Conservation (phyloP, 2,113 vertebrate genomes). For the Paraplagusia blochii region DNA sequence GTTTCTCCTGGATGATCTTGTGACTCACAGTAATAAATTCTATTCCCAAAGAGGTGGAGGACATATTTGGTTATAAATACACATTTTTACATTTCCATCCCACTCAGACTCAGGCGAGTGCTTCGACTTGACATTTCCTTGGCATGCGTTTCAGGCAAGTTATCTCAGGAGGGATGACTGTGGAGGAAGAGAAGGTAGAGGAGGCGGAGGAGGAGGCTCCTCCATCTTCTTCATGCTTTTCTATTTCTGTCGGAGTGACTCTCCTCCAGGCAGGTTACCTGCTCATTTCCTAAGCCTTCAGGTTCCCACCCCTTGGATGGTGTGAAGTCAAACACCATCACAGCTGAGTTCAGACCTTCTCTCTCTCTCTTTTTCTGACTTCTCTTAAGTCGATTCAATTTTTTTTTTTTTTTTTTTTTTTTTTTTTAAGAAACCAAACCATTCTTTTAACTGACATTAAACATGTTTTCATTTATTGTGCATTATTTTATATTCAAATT, state of each 20-base stretch:
- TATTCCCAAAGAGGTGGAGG: no score
- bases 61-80: constrained; percentile 6
- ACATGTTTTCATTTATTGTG: no score
- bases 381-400: no score
- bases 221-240: constrained; percentile 14
- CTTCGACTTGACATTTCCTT: constrained; percentile 6
- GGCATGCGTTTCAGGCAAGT: constrained; percentile 11
- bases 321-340: constrained; percentile 9
- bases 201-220: constrained; percentile 6
- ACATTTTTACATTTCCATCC: constrained; percentile 11
- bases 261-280: constrained; percentile 17
- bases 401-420: constrained; percentile 5
- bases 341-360: no score
- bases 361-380: no score
- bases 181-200: constrained; percentile 3
- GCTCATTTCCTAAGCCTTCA: constrained; percentile 12
- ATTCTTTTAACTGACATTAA: no score
- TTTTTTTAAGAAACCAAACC: no score
- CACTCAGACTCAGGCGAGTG: constrained; percentile 12
- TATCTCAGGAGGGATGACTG: constrained; percentile 26
- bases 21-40: no score
- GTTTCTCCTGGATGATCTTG: no score
- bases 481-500: no score
- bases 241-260: constrained; percentile 20
- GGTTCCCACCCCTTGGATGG: constrained; percentile 6